Evolutionary conservation across 2,797 vertebrate genomes (phyloP), one percentile per base, ranked within the genome.

Genomic region (Ctenosaura bakeri): DNA sequence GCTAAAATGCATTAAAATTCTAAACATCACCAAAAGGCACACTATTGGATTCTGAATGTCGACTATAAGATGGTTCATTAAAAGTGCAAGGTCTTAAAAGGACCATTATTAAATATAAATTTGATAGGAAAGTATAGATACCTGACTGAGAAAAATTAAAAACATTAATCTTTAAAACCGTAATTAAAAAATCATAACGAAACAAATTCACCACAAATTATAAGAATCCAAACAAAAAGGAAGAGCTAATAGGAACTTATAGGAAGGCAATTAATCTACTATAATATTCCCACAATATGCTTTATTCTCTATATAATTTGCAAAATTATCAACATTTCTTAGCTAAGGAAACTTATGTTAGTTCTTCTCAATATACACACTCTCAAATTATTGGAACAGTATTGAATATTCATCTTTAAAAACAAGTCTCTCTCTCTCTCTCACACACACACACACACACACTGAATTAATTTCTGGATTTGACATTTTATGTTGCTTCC

Each of bases 1-100:
- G 97, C 96, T 95, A 92, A 95, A 97, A 94, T 92, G 97, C 97
- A 97, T 98, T 98, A 97, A 95, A 98, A 97, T 97, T 97, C 97
- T 97, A 96, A 97, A 97, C 96, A 85, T 96, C 96, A 97, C 97
- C 96, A 97, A 98, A 97, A 97, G 97, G 96, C 96, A 92, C 93
- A 90, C 97, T 96, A 97, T 97, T 97, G 97, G 97, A 95, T 94
- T 95, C 97, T 90, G 96, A 95, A 96, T 94, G 92, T 92, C 91
- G 87, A 95, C 95, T 97, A 95, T 96, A 93, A 89, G 91, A 90
- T 85, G 95, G 93, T 95, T 97, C 97, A 96, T 95, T 93, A 95
- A 91, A 96, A 96, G 95, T 93, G 94, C 94, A 95, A 95, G 96
- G 94, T 94, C 95, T 96, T 94, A 95, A 96, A 95, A 93, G n/a